Base-by-base conservation (phyloP, 2,113 vertebrate genomes). In the Chionomys nivalis region DNA sequence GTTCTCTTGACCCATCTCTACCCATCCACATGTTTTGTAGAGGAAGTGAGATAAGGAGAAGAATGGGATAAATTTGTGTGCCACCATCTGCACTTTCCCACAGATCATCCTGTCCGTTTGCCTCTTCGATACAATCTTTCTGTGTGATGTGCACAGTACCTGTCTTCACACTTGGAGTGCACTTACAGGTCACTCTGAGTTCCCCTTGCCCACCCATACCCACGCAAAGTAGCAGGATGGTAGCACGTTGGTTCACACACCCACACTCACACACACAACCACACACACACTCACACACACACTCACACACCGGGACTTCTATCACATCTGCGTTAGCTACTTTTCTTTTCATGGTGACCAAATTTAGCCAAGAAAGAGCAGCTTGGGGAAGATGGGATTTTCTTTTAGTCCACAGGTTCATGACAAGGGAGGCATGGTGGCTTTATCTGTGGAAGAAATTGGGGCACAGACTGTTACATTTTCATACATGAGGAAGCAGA, bases 171-270 rank as follows among this genome's bases (percentile, higher is more conserved):
- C 61, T 55, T 33, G 44, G 77, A 68, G 61, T 9, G 14, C 3
- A 68, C 9, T 47, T 33, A 3, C 39, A 47, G 81, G 44, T 17
- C 23, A 9, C 63, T 77, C n/a, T 77, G 49, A 49, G 39, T 3
- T 70, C 61, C 11, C 5, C 61, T 1, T 28, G 11, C 7, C 58
- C 39, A 82, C 65, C 39, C 39, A 21, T 44, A 23, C 6, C 36
- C 33, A 44, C 0, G 0, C 23, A 8, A 3, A 11, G 12, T 21
- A 55, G 33, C 31, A 55, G 19, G 16, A 3, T 3, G 47, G 55
- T 26, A 16, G 39, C 49, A 5, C 6, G 12, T 47, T 33, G 16
- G 55, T 94, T 44, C 49, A 61, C 5, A 26, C 14, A 12, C 26
- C 13, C 19, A 66, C 49, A 61, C 5, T 21, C 14, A 12, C 26